A percentile compares a stretch with the other conserved stretches of the same genome.
phyloP scores from a whole-genome alignment of 2,113 vertebrate genomes.

The Amphilophus citrinellus region DNA sequence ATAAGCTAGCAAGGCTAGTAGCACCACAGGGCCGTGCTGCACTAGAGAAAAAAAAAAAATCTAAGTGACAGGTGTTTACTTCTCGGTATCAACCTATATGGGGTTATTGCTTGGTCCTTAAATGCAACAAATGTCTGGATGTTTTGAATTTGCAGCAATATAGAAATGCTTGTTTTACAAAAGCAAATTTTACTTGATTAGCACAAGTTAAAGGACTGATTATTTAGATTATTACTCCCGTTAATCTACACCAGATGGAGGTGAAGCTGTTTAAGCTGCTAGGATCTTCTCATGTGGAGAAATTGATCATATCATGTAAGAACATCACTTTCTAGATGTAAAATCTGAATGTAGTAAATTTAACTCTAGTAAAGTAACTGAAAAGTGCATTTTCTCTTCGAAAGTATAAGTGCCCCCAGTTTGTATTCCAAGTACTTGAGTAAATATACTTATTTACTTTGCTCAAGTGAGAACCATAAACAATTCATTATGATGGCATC shows the following conservation, averaged over 20 bases:
- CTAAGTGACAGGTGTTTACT: constrained; percentile 1
- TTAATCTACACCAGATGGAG: not conserved
- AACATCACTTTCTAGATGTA: not conserved
- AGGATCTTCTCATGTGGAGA: not conserved
- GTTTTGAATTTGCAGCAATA: not conserved
- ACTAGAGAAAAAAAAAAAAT: constrained; percentile 10
- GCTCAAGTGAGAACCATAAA: constrained; percentile 40
- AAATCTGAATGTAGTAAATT: not conserved
- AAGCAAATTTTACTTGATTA: not conserved
- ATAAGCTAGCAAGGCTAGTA: constrained; percentile 55
- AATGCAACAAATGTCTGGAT: not conserved
- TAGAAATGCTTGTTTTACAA: not conserved
- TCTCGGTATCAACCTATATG: not conserved
- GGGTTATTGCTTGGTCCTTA: not conserved
- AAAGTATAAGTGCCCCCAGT: not conserved
- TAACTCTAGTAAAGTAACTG: not conserved
- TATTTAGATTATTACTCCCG: not conserved
- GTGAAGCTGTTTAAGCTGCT: not conserved
- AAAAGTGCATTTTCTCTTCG: not conserved
- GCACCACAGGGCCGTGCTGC: constrained; percentile 33
- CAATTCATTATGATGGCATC: constrained; percentile 55
- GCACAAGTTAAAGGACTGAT: not conserved
- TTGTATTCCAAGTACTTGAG: not conserved
- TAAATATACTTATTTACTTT: not conserved
- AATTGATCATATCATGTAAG: not conserved